phyloP scores from a whole-genome alignment of 2,797 vertebrate genomes.

The Coregonus suidteri region DNA sequence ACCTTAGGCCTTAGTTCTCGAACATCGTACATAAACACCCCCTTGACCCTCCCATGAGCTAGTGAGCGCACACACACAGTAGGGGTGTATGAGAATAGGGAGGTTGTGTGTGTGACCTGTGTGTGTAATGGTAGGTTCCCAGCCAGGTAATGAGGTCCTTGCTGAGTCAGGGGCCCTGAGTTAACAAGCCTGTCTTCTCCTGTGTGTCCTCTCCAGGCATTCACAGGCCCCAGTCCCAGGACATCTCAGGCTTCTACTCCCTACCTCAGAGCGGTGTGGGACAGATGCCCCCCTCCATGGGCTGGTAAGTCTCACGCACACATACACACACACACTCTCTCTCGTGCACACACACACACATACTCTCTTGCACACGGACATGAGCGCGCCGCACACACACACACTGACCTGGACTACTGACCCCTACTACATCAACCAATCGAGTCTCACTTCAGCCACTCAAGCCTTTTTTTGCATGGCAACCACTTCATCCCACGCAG shows the following conservation, averaged over 20 bases:
- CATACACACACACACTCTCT: slow-evolving; percentile 10
- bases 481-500: background rate
- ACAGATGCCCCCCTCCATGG: slow-evolving; percentile 93
- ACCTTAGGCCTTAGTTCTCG: background rate
- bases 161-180: no score
- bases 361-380: no score
- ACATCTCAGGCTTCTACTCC: slow-evolving; percentile 92
- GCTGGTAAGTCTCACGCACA: slow-evolving; percentile 85
- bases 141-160: slow-evolving; percentile 53
- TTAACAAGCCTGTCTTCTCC: slow-evolving; percentile 20
- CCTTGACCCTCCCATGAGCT: background rate
- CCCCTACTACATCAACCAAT: no score
- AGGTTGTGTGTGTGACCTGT: slow-evolving; percentile 14
- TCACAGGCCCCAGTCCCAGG: slow-evolving; percentile 92
- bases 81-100: slow-evolving; percentile 34
- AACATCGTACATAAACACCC: background rate
- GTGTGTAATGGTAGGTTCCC: slow-evolving; percentile 68
- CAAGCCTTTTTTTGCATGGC: no score
- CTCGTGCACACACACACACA: no score
- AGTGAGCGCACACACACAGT: slow-evolving; percentile 14
- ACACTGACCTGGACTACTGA: no score
- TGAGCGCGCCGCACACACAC: no score
- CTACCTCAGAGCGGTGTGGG: slow-evolving; percentile 88
- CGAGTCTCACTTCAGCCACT: no score
- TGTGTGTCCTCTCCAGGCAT: slow-evolving; percentile 74